A percentile compares a stretch with the other conserved stretches of the same genome.
Conservation (phyloP, 1,140 invertebrate genomes). For the Macrosteles quadrilineatus region DNA sequence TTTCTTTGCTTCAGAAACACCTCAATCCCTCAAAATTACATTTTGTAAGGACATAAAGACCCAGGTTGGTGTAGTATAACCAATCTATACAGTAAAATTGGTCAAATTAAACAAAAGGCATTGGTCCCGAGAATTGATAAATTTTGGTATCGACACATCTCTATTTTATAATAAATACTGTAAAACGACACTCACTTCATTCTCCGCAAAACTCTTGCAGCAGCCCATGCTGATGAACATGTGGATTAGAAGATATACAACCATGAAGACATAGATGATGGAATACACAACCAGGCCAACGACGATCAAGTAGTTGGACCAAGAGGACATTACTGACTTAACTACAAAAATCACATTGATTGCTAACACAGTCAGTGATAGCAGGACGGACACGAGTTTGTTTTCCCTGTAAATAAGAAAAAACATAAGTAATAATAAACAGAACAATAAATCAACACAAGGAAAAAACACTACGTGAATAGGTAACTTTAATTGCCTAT, state of each 20-base stretch:
- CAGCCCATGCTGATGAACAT: constrained; percentile 68
- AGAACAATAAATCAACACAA: not conserved
- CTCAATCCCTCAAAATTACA: not conserved
- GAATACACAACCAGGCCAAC: constrained; percentile 34
- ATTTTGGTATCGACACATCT: no score
- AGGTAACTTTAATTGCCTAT: constrained; percentile 10
- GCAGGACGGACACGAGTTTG: not conserved
- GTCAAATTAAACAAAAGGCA: no score
- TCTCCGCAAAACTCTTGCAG: constrained; percentile 34
- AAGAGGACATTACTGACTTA: not conserved
- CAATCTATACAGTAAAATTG: no score
- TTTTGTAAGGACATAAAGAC: no score
- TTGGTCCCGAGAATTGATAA: no score
- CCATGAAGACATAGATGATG: constrained; percentile 39
- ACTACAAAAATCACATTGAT: constrained; percentile 14
- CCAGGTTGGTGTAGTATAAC: no score
- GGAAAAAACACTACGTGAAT: not conserved
- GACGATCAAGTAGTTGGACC: constrained; percentile 22
- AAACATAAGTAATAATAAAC: not conserved
- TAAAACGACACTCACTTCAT: constrained; percentile 36
- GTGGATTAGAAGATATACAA: constrained; percentile 56
- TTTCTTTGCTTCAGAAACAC: no score
- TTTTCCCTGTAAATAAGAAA: not conserved
- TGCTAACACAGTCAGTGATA: not conserved
- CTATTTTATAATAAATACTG: no score